Conservation (phyloP, 2,797 vertebrate species). For the Acrossocheilus wenchowensis region DNA sequence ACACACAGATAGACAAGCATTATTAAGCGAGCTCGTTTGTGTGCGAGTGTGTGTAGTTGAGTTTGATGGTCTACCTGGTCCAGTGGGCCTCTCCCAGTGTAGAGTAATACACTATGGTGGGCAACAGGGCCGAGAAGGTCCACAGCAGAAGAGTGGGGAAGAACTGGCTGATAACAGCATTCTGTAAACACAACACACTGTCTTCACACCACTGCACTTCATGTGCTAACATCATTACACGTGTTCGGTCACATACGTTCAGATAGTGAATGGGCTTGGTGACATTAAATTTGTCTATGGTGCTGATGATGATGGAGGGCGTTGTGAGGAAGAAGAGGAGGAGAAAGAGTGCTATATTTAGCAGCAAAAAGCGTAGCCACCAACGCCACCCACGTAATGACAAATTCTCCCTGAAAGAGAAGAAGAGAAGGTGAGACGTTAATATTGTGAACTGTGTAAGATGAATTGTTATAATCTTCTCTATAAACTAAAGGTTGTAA, state of each 20-base stretch:
- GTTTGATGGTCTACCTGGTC: slow-evolving; percentile 84
- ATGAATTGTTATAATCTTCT: not conserved
- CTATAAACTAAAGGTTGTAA: not conserved
- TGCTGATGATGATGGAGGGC: slow-evolving; percentile 92
- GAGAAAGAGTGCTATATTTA: slow-evolving; percentile 88
- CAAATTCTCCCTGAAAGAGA: slow-evolving; percentile 86
- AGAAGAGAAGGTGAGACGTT: not conserved
- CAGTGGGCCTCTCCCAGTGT: slow-evolving; percentile 92
- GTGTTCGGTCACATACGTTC: slow-evolving; percentile 81
- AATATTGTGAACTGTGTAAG: not conserved
- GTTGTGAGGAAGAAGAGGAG: slow-evolving; percentile 96
- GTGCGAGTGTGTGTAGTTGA: not conserved
- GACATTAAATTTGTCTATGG: slow-evolving; percentile 95
- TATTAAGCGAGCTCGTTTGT: not conserved
- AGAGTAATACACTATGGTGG: slow-evolving; percentile 92
- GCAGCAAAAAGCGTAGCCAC: slow-evolving; percentile 82
- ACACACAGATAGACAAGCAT: slow-evolving; percentile 13
- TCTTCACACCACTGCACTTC: not conserved
- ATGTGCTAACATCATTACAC: not conserved
- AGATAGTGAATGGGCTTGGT: slow-evolving; percentile 90
- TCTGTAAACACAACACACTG: slow-evolving; percentile 71
- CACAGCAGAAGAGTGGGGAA: slow-evolving; percentile 94
- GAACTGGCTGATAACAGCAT: slow-evolving; percentile 93
- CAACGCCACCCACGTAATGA: slow-evolving; percentile 83
- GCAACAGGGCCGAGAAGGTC: slow-evolving; percentile 91